Percentiles rank a stretch among this genome's conserved stretches.
Evolutionary conservation across 1,140 invertebrate species (phyloP).

Genomic region (Drosophila mojavensis): DNA sequence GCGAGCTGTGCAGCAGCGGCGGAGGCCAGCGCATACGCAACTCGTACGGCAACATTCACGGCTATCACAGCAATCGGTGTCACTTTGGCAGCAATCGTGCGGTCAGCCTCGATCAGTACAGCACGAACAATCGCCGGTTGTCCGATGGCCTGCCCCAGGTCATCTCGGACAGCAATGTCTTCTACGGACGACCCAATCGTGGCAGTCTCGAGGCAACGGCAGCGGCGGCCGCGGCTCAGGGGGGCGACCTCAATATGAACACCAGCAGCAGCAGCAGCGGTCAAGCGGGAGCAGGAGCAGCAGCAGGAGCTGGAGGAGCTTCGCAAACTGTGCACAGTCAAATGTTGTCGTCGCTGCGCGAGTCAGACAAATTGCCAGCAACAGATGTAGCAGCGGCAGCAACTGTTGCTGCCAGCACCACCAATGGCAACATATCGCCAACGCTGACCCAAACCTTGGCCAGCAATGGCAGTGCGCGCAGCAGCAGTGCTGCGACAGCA

Average conservation of each 20-base stretch:
- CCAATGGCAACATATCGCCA: conserved; percentile 68
- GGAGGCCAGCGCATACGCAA: conserved; percentile 80
- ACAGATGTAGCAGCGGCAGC: conserved; percentile 7
- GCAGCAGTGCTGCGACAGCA: conserved; percentile 15
- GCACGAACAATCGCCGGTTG: conserved; percentile 77
- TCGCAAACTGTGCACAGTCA: conserved; percentile 6
- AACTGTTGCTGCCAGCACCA: conserved; percentile 28
- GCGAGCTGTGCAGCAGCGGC: conserved; percentile 83
- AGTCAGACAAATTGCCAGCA: conserved; percentile 29
- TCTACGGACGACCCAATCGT: conserved; percentile 78
- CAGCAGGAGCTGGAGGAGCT: conserved; percentile 2
- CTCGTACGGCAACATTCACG: conserved; percentile 83
- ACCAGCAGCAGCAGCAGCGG: conserved; percentile 31
- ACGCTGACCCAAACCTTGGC: conserved; percentile 43
- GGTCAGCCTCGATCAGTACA: conserved; percentile 83
- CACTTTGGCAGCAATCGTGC: conserved; percentile 83
- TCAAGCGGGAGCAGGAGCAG: conserved; percentile 11
- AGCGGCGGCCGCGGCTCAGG: conserved; percentile 8
- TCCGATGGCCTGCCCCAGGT: conserved; percentile 83
- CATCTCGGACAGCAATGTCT: conserved; percentile 83
- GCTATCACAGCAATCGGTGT: conserved; percentile 78
- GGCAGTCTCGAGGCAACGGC: conserved; percentile 53
- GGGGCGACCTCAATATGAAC: conserved; percentile 77
- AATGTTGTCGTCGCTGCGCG: conserved; percentile 23
- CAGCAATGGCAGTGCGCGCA: conserved; percentile 58